Evolutionary conservation across 2,888 invertebrate species (phyloP).

Genomic region (Lepas anatifera): DNA sequence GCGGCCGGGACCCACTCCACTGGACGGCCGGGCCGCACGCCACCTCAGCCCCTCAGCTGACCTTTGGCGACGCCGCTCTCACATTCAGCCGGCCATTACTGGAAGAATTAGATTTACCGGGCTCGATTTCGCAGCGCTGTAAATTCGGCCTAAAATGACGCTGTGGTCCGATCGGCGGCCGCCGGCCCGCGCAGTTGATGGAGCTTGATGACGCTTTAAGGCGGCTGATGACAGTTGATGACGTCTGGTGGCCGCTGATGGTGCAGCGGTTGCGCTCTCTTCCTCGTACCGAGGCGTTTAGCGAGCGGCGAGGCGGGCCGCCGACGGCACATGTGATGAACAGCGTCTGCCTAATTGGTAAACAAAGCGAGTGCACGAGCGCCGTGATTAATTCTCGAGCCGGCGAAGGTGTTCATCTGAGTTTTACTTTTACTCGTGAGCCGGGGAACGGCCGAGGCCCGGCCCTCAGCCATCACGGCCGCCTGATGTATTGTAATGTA

Average conservation of each 20-base stretch:
- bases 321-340: too few relatives aligned
- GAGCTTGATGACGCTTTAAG: too few relatives aligned
- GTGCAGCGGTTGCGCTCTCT: too few relatives aligned
- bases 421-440: background rate
- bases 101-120: constrained; percentile 3
- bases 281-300: too few relatives aligned
- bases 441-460: background rate
- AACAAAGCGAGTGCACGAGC: constrained; percentile 2
- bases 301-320: too few relatives aligned
- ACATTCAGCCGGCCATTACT: constrained; percentile 3
- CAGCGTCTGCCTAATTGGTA: background rate
- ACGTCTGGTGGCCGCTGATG: too few relatives aligned
- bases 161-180: too few relatives aligned
- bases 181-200: too few relatives aligned
- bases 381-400: background rate
- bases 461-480: background rate
- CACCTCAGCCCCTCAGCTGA: background rate
- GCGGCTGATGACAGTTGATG: too few relatives aligned
- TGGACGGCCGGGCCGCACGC: background rate
- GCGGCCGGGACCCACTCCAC: background rate
- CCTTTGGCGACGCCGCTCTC: constrained; percentile 3
- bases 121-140: constrained; percentile 3
- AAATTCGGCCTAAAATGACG: background rate
- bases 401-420: constrained; percentile 1
- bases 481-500: constrained; percentile 8